These are phyloP conservation scores for Archilochus colubris DNA, from an alignment of 2,113 vertebrate genomes.

Conservation along the genomic window DNA sequence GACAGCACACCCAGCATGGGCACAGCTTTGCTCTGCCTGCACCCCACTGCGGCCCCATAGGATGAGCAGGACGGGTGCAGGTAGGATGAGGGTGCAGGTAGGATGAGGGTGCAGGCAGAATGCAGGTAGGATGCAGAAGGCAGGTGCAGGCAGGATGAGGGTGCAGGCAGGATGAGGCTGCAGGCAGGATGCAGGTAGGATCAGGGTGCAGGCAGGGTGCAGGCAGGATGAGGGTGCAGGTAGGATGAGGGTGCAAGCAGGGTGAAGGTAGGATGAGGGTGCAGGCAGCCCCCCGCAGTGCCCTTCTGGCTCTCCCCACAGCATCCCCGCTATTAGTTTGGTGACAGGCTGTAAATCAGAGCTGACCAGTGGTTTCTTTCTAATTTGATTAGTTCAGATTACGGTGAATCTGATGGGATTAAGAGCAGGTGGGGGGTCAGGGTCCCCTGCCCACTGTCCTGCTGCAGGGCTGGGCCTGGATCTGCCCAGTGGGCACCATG, in stretches of 20 bases:
- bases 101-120: too few relatives aligned
- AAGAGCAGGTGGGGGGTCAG: background rate
- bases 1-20: fast-evolving
- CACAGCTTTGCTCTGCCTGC: background rate
- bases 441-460: too few relatives aligned
- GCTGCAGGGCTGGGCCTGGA: background rate
- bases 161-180: background rate
- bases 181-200: background rate
- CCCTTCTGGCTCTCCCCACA: fast-evolving
- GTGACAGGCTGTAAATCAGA: background rate
- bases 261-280: background rate
- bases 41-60: background rate
- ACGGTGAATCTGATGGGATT: background rate
- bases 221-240: background rate
- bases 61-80: background rate
- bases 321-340: background rate
- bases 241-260: too few relatives aligned
- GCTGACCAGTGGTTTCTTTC: slow-evolving; percentile 41
- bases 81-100: too few relatives aligned
- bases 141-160: background rate
- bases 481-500: fast-evolving
- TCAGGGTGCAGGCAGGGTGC: fast-evolving
- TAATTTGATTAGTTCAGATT: slow-evolving; percentile 67
- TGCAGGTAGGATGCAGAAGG: too few relatives aligned
- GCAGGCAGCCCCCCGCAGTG: fast-evolving